Evolutionary conservation across 2,888 invertebrate species (phyloP), one percentile per base, ranked within the genome.

Genomic region (Caenorhabditis drosophilae): DNA sequence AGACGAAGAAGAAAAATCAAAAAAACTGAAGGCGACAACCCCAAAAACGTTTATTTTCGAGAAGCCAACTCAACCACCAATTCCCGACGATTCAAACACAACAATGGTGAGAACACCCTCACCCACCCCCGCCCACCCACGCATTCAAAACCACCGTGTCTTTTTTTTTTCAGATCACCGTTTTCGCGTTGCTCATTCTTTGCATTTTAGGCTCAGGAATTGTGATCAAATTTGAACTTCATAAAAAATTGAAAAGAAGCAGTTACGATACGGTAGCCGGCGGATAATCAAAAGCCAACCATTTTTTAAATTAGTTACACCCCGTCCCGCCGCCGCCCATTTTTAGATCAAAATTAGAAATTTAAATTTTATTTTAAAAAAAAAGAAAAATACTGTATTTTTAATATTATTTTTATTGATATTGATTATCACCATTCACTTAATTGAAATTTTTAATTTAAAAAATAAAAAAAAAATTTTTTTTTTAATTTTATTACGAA

Each of bases 241-340:
- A 83, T 69, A 80, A 73, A 52, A 77, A 79, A 27, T 81, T 80
- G 26, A 75, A 80, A 80, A 80, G 84, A 11, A 72, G 76, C n/a
- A 80, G 73, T 62, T 84, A 84, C 51, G 80, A 76, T 46, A 79
- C 79, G 1, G 84, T 82, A 2, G 77, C 80, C 12, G 79, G 73
- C 7, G 80, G 80, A 61, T 80, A 75, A 77, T 55, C 9, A 12
- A 6, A 40, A 22, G 18, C 18, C 20, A 18, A 22, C n/a, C n/a
- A n/a, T n/a, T n/a, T n/a, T n/a, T n/a, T n/a, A n/a, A n/a, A n/a
- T n/a, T n/a, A n/a, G n/a, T n/a, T n/a, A n/a, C n/a, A n/a, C n/a
- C n/a, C n/a, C n/a, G n/a, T n/a, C n/a, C n/a, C n/a, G n/a, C n/a
- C n/a, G n/a, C n/a, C n/a, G n/a, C n/a, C n/a, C n/a, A n/a, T n/a